Evolutionary conservation across 2,113 vertebrate genomes (phyloP), one percentile per base, ranked within the genome.

Genomic region (Ochotona princeps): DNA sequence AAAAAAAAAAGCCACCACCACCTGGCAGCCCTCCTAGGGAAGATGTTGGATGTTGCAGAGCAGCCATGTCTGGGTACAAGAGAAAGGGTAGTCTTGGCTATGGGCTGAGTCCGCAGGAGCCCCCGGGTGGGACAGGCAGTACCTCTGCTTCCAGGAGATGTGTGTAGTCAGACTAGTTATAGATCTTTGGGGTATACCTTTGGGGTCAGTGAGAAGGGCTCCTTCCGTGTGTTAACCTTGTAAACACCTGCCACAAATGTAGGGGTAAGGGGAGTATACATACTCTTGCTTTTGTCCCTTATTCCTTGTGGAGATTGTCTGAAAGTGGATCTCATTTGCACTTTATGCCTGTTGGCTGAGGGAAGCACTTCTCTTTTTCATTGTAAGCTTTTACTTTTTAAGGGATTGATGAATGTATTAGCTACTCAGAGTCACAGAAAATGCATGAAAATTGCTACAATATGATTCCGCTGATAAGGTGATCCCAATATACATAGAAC

Each of bases 281-380:
- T 13, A 57, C 23, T 70, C 63, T 88, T 2, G 32, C 13, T 44
- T 79, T 92, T 91, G 67, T 32, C 83, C 7, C n/a, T 67, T 81
- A n/a, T 60, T n/a, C 28, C 4, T 87, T 67, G 75, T n/a, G 23
- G 69, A 51, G 26, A 14, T 44, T 76, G 83, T 81, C 47, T 91
- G 35, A 78, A 92, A 84, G 28, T 83, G 15, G 38, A 49, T 92
- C 87, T 89, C 38, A 90, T 67, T 74, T 74, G 87, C 26, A 89
- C 49, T 73, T 90, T 51, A 44, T 89, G 25, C 44, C 60, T 15
- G 49, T 35, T 80, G 66, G 63, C 70, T 81, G 65, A 44, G 51
- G 38, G 44, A 88, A 87, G 13, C 54, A 57, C 54, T 57, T 57
- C 18, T 57, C 18, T 57, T 6, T 57, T 57, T 57, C 13, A 57